phyloP scores from a whole-genome alignment of 2,888 invertebrate genomes.

The Crematogaster levior region DNA sequence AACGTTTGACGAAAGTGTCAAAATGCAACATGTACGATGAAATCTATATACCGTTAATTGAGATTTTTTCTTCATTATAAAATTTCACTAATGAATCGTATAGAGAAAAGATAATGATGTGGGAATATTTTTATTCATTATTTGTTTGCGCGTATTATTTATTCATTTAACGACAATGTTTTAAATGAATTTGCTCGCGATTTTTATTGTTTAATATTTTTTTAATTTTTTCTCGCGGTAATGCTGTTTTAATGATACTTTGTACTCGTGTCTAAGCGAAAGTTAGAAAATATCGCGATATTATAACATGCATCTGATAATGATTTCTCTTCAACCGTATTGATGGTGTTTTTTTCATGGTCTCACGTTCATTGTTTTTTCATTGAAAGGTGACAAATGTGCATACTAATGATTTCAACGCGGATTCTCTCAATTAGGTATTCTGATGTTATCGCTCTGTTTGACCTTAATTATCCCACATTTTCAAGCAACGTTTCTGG shows the following conservation, averaged over 20 bases:
- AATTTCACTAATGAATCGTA: background rate
- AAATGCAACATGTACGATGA: background rate
- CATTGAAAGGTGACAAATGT: constrained; percentile 39
- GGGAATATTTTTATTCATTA: background rate
- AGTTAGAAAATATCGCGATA: constrained; percentile 5
- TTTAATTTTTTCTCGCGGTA: background rate
- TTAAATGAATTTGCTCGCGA: constrained; percentile 44
- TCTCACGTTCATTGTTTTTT: constrained; percentile 44
- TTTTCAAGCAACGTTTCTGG: constrained; percentile 32
- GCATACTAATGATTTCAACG: constrained; percentile 56
- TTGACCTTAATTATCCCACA: constrained; percentile 56
- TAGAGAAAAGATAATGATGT: background rate
- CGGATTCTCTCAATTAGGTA: constrained; percentile 54
- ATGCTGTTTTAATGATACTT: background rate
- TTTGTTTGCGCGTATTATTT: constrained; percentile 5
- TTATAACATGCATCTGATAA: constrained; percentile 3
- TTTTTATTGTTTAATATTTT: constrained; percentile 2
- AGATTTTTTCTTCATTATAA: background rate
- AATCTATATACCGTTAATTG: background rate
- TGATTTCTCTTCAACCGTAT: constrained; percentile 3
- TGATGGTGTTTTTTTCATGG: constrained; percentile 14
- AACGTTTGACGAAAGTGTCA: background rate
- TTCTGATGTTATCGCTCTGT: constrained; percentile 52
- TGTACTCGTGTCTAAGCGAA: constrained; percentile 11
- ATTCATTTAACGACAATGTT: constrained; percentile 12